Evolutionary conservation across 2,113 vertebrate species (phyloP).

Genomic region (Sinosuthora webbiana): DNA sequence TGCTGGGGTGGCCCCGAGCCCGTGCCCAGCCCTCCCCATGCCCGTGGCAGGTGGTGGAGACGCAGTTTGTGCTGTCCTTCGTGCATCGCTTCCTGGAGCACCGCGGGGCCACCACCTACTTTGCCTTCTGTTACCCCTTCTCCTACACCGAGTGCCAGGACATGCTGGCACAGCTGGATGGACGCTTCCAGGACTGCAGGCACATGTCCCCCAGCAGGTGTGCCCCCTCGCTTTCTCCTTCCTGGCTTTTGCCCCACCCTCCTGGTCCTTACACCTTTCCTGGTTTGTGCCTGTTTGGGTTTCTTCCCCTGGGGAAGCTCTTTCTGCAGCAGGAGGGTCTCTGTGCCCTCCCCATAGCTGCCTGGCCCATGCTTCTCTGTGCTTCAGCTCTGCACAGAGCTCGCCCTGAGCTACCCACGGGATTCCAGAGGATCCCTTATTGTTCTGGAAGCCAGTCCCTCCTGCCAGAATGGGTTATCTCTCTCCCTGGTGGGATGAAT

Average conservation of each 20-base stretch:
- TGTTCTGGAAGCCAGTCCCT: background rate
- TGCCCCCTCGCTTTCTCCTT: background rate
- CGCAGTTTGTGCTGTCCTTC: conserved; percentile 93
- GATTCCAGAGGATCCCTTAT: background rate
- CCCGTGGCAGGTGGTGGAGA: conserved; percentile 82
- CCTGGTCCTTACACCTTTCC: background rate
- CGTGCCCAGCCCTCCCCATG: background rate
- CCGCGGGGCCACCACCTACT: conserved; percentile 88
- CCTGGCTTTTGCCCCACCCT: background rate
- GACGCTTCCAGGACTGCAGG: conserved; percentile 77
- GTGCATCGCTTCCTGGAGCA: conserved; percentile 89
- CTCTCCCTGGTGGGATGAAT: background rate
- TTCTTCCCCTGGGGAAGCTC: background rate
- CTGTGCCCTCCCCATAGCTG: accelerated
- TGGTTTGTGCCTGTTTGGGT: background rate
- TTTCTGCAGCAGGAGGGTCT: background rate
- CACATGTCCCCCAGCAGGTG: conserved; percentile 84
- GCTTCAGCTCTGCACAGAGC: background rate
- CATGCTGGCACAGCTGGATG: conserved; percentile 86
- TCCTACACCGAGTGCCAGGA: conserved; percentile 94
- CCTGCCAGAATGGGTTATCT: background rate
- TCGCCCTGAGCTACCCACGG: accelerated
- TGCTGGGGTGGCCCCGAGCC: background rate
- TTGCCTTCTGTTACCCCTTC: conserved; percentile 97
- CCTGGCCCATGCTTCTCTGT: too few relatives aligned